A percentile compares a stretch with the other conserved stretches of the same genome.
These are phyloP conservation scores for Passer montanus DNA, from an alignment of 2,113 vertebrate species.

Conservation along the genomic window DNA sequence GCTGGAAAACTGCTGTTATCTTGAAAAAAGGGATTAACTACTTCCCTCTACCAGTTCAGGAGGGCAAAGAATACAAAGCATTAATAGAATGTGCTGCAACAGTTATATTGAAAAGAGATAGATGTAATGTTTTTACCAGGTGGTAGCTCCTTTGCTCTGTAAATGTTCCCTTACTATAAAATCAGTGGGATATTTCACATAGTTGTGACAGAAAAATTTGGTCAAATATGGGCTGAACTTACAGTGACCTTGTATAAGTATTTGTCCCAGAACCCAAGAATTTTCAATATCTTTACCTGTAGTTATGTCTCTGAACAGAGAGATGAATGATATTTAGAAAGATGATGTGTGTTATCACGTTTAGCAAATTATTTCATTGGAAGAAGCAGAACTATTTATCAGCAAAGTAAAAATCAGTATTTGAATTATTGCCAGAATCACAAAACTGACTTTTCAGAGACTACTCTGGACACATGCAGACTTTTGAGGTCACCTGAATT, in stretches of 20 bases:
- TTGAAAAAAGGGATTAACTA: slow-evolving; percentile 15
- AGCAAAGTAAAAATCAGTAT: not conserved
- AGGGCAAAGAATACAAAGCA: not conserved
- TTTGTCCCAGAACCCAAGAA: not conserved
- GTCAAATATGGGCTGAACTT: not conserved
- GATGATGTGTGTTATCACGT: not conserved
- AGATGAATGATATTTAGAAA: not conserved
- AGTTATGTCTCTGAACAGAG: not conserved
- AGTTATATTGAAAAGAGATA: not conserved
- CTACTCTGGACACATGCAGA: not conserved
- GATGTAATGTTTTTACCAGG: slow-evolving; percentile 11
- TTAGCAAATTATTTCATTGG: not conserved
- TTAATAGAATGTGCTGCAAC: not conserved
- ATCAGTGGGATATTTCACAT: not conserved
- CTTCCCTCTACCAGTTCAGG: not conserved
- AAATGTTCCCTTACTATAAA: not conserved
- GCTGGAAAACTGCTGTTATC: not conserved
- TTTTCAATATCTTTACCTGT: not conserved
- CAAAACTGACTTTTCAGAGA: slow-evolving; percentile 1
- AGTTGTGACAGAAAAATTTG: not conserved
- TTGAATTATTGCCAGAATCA: not conserved
- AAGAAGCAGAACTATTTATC: not conserved
- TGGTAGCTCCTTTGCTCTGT: not conserved
- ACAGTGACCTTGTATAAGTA: not conserved
- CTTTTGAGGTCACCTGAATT: slow-evolving; percentile 23